Evolutionary conservation across 1,140 invertebrate species (phyloP).

Genomic region (Anoplophora glabripennis): DNA sequence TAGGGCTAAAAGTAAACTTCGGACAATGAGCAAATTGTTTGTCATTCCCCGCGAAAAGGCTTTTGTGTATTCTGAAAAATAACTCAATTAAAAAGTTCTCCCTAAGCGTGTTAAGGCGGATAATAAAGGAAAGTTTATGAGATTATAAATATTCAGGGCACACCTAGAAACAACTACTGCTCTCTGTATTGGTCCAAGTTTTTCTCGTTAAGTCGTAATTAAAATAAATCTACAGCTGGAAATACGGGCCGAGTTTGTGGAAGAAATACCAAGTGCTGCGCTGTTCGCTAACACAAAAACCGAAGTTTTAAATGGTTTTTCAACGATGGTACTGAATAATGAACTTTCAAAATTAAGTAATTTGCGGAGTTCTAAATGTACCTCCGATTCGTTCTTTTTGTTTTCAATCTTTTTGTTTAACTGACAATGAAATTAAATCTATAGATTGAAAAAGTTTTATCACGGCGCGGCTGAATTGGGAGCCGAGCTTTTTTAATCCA

Average conservation of each 20-base stretch:
- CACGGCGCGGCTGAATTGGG: neutral
- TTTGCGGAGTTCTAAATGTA: slow-evolving; percentile 10
- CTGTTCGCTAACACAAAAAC: neutral
- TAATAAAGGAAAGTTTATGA: slow-evolving; percentile 3
- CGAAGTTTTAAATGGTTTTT: neutral
- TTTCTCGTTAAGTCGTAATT: slow-evolving; percentile 29
- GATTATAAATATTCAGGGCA: slow-evolving; percentile 16
- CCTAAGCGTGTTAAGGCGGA: neutral
- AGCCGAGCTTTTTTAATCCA: slow-evolving; percentile 10
- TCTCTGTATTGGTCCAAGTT: slow-evolving; percentile 19
- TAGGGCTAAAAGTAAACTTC: neutral
- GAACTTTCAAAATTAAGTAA: slow-evolving; percentile 18
- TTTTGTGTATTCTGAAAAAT: slow-evolving; percentile 3
- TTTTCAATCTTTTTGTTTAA: slow-evolving; percentile 11
- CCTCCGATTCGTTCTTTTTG: slow-evolving; percentile 7
- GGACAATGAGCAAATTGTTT: slow-evolving; percentile 4
- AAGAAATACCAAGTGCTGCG: slow-evolving; percentile 6
- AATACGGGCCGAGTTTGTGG: neutral
- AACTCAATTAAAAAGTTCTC: slow-evolving; percentile 13
- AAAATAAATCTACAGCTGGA: slow-evolving; percentile 29
- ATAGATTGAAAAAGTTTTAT: slow-evolving; percentile 26
- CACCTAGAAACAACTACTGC: slow-evolving; percentile 11
- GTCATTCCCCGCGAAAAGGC: neutral
- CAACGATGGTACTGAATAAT: slow-evolving; percentile 19
- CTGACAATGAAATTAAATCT: slow-evolving; percentile 26